phyloP scores from a whole-genome alignment of 2,113 vertebrate genomes.

The Herpetotheres cachinnans region DNA sequence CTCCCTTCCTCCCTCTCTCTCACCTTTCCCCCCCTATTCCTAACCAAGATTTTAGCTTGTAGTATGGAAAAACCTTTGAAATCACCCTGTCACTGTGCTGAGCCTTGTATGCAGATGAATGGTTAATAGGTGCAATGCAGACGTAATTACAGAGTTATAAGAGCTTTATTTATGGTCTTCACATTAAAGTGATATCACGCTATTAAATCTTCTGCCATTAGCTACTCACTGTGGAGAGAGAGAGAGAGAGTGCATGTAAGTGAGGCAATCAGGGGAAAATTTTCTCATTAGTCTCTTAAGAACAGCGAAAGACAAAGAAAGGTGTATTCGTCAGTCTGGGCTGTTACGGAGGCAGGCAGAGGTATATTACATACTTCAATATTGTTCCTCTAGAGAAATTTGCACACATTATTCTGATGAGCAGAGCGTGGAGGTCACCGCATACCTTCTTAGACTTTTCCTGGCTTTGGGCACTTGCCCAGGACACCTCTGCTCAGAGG shows the following conservation, averaged over 20 bases:
- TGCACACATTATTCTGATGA: not conserved
- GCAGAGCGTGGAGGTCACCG: not conserved
- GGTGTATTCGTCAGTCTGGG: not conserved
- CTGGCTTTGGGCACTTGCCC: not conserved
- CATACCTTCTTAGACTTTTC: not conserved
- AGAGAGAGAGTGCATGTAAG: not conserved
- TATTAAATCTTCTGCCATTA: conserved; percentile 56
- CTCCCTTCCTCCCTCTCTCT: not conserved
- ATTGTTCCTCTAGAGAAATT: not conserved
- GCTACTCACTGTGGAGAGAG: not conserved
- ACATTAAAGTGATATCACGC: conserved; percentile 36
- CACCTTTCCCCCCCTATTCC: fast-evolving
- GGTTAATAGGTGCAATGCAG: conserved; percentile 14
- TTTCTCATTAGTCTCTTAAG: not conserved
- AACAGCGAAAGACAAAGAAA: not conserved
- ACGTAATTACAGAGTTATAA: not conserved
- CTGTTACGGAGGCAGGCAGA: not conserved
- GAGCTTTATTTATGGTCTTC: conserved; percentile 53
- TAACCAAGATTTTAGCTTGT: not conserved
- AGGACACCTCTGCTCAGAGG: fast-evolving
- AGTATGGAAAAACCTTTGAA: not conserved
- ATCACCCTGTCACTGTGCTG: not conserved
- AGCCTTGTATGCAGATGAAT: not conserved
- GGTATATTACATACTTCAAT: fast-evolving
- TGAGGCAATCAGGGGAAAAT: not conserved